Evolutionary conservation across 1,140 invertebrate genomes (phyloP).

Genomic region (Lepidurus arcticus): DNA sequence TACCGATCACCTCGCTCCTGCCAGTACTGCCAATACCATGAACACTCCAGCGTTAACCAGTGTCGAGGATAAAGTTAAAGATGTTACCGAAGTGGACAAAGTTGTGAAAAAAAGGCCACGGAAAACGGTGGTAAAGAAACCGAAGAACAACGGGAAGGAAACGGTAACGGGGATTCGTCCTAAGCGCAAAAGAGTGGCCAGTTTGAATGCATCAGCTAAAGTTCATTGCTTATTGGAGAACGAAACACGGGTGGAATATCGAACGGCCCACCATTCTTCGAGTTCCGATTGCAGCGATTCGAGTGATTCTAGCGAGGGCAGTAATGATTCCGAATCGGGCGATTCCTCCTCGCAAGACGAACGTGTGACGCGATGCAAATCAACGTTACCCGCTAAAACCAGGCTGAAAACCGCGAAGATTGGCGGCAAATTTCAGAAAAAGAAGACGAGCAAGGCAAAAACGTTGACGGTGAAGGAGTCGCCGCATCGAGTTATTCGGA

Average conservation of each 20-base stretch:
- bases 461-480: conserved; percentile 34
- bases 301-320: conserved; percentile 9
- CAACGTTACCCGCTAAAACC: conserved; percentile 40
- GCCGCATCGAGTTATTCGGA: conserved; percentile 34
- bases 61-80: not conserved
- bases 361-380: conserved; percentile 46
- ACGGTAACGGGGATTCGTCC: not conserved
- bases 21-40: not conserved
- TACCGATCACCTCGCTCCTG: not conserved
- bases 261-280: not conserved
- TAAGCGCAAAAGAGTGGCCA: conserved; percentile 81
- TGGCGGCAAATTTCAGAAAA: conserved; percentile 38
- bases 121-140: conserved; percentile 26
- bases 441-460: conserved; percentile 36
- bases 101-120: not conserved
- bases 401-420: conserved; percentile 27
- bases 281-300: not conserved
- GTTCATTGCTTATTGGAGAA: conserved; percentile 87
- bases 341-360: conserved; percentile 36
- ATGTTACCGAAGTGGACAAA: not conserved
- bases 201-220: conserved; percentile 87
- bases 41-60: not conserved
- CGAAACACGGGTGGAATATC: conserved; percentile 57
- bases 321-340: conserved; percentile 33
- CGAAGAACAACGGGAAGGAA: not conserved